Conservation (phyloP, 2,888 invertebrate species). For the Homarus gammarus region DNA sequence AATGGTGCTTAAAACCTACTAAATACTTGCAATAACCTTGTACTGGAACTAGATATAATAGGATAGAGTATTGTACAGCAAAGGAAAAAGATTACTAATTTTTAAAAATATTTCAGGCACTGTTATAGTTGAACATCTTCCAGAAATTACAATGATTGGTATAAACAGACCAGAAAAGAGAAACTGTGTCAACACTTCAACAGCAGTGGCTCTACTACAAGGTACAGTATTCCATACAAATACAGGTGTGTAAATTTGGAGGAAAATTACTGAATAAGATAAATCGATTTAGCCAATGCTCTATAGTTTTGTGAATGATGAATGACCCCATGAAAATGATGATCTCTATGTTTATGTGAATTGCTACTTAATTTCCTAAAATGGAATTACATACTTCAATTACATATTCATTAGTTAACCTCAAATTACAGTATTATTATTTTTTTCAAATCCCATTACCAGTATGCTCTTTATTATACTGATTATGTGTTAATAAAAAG, state of each 20-base stretch:
- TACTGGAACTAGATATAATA: neutral
- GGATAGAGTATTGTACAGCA: neutral
- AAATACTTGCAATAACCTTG: no score
- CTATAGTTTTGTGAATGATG: no score
- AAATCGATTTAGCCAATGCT: no score
- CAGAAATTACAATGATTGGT: constrained; percentile 50
- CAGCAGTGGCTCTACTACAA: constrained; percentile 49
- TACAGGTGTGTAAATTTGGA: neutral
- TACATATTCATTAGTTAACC: no score
- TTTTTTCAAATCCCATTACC: no score
- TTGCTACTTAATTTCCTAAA: no score
- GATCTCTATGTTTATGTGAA: no score
- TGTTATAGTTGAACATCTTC: constrained; percentile 33
- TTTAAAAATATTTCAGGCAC: constrained; percentile 20
- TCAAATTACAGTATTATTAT: no score
- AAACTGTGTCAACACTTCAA: constrained; percentile 62
- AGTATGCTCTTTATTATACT: no score
- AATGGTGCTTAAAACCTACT: neutral
- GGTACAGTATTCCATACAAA: constrained; percentile 12
- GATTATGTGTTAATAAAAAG: no score
- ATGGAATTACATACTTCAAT: no score
- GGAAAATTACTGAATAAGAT: neutral
- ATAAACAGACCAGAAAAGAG: constrained; percentile 66
- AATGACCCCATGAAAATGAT: no score
- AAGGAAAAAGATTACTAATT: neutral